Evolutionary conservation across 2,888 invertebrate species (phyloP), one percentile per base, ranked within the genome.

Genomic region (Scaptomyza caliginosa): DNA sequence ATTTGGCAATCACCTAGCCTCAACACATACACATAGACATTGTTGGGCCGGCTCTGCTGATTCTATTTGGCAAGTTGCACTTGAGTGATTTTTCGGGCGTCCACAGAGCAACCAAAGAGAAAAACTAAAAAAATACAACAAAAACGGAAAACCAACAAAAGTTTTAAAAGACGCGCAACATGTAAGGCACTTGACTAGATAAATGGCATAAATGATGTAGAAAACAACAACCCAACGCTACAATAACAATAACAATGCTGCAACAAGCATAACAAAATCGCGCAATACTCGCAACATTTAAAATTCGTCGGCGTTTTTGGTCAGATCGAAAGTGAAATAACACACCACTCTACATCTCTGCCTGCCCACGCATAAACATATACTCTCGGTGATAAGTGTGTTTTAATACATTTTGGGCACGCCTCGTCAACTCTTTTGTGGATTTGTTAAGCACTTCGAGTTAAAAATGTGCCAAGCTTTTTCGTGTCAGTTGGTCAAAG

Each of bases 61-160:
- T 86, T 76, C 82, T 83, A 83, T 86, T 72, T 82, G 80, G 75
- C 88, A 85, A 89, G 88, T 88, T 89, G 88, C 89, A 89, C 88
- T 86, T 90, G 84, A 89, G 89, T 89, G 89, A 89, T 84, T 89
- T 89, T 86, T 75, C 77, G 80, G 79, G 76, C 75, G 80, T 70
- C 74, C 77, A 77, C 23, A n/a, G 17, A 45, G n/a, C n/a, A n/a
- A n/a, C n/a, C n/a, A n/a, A n/a, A n/a, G n/a, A n/a, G n/a, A n/a
- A n/a, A n/a, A n/a, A n/a, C n/a, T n/a, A n/a, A n/a, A n/a, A n/a
- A n/a, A n/a, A n/a, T n/a, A n/a, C n/a, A n/a, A n/a, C n/a, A 45
- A 46, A 55, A 60, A 55, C 62, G 64, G 74, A 67, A 76, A 74
- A 74, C 70, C 59, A 68, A 75, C 58, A 77, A 70, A 59, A 69